Base-by-base conservation (phyloP, 1,140 invertebrate genomes). In the Tenebrio molitor region DNA sequence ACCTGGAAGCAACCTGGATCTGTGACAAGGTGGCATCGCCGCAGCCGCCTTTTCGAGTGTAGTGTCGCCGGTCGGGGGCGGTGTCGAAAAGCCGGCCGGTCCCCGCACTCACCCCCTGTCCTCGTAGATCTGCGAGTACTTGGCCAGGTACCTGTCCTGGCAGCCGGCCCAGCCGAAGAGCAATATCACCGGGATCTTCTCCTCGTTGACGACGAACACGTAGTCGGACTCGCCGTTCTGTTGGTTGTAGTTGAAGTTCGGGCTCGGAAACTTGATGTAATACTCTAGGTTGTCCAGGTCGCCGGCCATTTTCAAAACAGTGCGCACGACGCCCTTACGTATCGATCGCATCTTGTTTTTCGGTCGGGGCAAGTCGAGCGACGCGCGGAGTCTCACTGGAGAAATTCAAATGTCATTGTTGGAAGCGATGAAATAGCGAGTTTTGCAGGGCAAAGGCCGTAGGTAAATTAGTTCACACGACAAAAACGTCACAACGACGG, bases 111-210 rank as follows among this genome's bases (percentile, higher is more conserved):
- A 92, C 91, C 91, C 91, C 77, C 87, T 86, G 41, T 91, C 87
- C 78, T 93, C 89, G 79, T 94, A 94, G 62, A 93, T 91, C 66
- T 90, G 87, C 4, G 91, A 91, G 82, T 94, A 94, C 77, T 93
- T 94, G 69, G 90, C 87, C 21, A 94, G 80, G 82, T 94, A 90
- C 77, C 89, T 88, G 79, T 94, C 91, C 77, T 91, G 86, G 81
- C 92, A 92, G 23, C 92, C 92, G 25, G 91, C 90, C 92, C 92
- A 94, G 29, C 92, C 92, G 58, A 94, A 84, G 1, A 94, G 79
- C 74, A 94, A 84, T n/a, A 94, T 87, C 0, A 93, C 87, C 6
- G 92, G 90, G 46, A 89, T 83, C 78, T 89, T 89, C 14, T 87
- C 85, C 36, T 89, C 88, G 67, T 88, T 83, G 62, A 85, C 86